Conservation (phyloP, 2,113 vertebrate genomes). For the Ramphastos sulfuratus region DNA sequence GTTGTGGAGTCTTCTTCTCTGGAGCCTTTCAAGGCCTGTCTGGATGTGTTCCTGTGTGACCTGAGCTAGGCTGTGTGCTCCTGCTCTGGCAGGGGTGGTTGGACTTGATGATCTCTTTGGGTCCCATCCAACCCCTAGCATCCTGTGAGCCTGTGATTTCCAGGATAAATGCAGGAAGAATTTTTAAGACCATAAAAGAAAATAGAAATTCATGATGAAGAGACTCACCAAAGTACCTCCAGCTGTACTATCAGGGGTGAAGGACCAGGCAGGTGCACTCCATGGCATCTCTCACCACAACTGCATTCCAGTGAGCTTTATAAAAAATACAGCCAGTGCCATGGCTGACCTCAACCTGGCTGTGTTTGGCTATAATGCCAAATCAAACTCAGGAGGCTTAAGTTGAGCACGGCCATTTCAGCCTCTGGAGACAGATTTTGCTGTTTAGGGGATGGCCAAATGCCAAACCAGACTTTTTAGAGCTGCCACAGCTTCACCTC, state of each 20-base stretch:
- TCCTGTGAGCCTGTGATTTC: not conserved
- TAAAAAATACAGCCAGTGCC: not conserved
- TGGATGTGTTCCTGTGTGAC: no score
- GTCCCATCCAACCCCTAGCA: no score
- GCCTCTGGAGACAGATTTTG: not conserved
- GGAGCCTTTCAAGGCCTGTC: no score
- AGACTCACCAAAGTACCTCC: constrained; percentile 1
- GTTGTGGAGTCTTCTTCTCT: no score
- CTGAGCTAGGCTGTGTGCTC: no score
- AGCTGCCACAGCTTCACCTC: not conserved
- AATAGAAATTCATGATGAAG: constrained; percentile 12
- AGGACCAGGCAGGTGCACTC: not conserved
- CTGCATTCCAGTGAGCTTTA: not conserved
- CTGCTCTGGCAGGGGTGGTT: no score
- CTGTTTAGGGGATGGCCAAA: not conserved
- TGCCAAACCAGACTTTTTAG: not conserved
- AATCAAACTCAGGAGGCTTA: not conserved
- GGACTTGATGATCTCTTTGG: no score
- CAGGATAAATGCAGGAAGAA: not conserved
- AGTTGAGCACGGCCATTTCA: not conserved
- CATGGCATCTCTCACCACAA: not conserved
- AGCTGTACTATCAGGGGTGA: not conserved
- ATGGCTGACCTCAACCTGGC: not conserved
- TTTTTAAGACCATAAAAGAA: constrained; percentile 34
- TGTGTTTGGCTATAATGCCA: not conserved